Evolutionary conservation across 2,888 invertebrate species (phyloP).

Genomic region (Carterocephalus palaemon): DNA sequence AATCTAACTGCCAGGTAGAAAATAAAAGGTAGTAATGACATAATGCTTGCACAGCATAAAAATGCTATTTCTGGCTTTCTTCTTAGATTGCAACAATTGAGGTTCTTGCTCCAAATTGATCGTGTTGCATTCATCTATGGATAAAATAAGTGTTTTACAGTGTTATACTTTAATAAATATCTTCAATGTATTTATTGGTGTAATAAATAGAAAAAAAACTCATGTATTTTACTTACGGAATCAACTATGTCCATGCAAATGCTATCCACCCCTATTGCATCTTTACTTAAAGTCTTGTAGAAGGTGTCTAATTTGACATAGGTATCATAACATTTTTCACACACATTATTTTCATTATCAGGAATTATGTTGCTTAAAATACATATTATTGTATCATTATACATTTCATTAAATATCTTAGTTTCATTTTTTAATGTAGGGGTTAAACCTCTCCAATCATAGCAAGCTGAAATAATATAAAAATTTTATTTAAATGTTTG

Average conservation of each 20-base stretch:
- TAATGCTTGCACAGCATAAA: constrained; percentile 70
- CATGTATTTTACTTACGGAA: constrained; percentile 75
- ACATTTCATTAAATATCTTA: constrained; percentile 65
- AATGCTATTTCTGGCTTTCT: constrained; percentile 78
- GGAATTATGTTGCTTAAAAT: constrained; percentile 47
- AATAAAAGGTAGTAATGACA: constrained; percentile 73
- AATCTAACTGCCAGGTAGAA: constrained; percentile 79
- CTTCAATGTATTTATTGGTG: constrained; percentile 4
- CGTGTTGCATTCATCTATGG: constrained; percentile 83
- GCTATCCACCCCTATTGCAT: constrained; percentile 77
- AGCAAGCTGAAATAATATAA: constrained; percentile 74
- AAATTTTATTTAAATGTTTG: no score
- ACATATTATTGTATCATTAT: constrained; percentile 65
- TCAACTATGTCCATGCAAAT: constrained; percentile 85
- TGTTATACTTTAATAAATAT: neutral
- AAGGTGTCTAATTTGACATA: constrained; percentile 77
- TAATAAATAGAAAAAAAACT: no score
- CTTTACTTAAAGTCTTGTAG: constrained; percentile 77
- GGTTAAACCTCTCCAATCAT: constrained; percentile 59
- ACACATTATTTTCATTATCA: constrained; percentile 54
- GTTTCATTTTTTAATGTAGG: constrained; percentile 73
- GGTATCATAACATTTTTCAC: constrained; percentile 73
- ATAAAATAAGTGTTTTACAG: constrained; percentile 16
- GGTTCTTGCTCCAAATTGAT: constrained; percentile 78
- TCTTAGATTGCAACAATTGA: constrained; percentile 78